A percentile compares a stretch with the other conserved stretches of the same genome.
Evolutionary conservation across 37 sponge, comb jelly and placozoan genomes (phyloP).

Genomic region (Aplysina aerophoba): DNA sequence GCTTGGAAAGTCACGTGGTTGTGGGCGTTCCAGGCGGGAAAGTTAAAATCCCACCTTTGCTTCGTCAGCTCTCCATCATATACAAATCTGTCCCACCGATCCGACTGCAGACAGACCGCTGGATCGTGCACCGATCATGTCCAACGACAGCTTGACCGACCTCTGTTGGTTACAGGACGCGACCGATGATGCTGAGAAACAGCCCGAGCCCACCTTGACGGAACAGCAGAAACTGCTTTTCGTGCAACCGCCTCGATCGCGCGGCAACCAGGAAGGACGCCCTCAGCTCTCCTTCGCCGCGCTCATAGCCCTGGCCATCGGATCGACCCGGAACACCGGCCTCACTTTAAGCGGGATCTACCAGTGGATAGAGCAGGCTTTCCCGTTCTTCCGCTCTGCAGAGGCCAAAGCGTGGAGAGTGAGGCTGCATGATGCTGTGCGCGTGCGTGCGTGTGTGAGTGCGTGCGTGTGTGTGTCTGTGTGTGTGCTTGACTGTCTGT

Average conservation of each 20-base stretch:
- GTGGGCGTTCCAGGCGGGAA: slow-evolving; percentile 26
- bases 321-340: slow-evolving; percentile 60
- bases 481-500: too few relatives aligned
- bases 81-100: too few relatives aligned
- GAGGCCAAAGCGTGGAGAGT: slow-evolving; percentile 89
- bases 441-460: too few relatives aligned
- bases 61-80: too few relatives aligned
- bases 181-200: not conserved
- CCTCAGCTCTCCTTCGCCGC: slow-evolving; percentile 82
- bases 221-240: not conserved
- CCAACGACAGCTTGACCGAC: slow-evolving; percentile 75
- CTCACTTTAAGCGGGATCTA: slow-evolving; percentile 80
- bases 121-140: not conserved
- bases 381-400: slow-evolving; percentile 79
- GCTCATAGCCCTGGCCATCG: slow-evolving; percentile 79
- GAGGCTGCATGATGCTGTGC: not conserved
- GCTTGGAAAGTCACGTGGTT: not conserved
- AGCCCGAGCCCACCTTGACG: not conserved
- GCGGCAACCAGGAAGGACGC: slow-evolving; percentile 18
- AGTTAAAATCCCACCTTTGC: not conserved
- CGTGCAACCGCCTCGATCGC: slow-evolving; percentile 22
- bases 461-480: too few relatives aligned
- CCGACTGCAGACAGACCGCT: not conserved
- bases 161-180: slow-evolving; percentile 60
- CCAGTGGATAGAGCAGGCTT: slow-evolving; percentile 75